Base-by-base conservation (phyloP, 2,888 invertebrate genomes). In the Tryphoninae sp. region DNA sequence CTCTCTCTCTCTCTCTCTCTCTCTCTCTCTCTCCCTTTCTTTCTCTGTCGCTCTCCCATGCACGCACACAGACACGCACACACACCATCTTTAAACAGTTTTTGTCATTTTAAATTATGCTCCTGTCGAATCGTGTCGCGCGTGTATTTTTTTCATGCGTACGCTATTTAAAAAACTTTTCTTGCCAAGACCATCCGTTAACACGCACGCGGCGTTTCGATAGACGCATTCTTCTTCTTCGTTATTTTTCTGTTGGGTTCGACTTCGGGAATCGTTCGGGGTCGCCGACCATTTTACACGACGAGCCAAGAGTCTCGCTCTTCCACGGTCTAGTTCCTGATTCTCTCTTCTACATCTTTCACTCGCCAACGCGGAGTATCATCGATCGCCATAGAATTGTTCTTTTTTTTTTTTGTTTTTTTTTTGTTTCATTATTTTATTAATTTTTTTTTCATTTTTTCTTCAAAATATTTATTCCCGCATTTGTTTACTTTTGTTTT, bases 281-380 rank as follows among this genome's bases (percentile, higher is more conserved):
- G 33, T 83, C 65, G 53, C 65, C 72, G 58, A 49, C 61, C 51
- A 59, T 33, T 45, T 45, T 42, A 69, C 51, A 58, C 53, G 75
- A 75, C 45, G 45, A 45, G 45, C 13, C 45, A 45, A 45, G 45
- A 45, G 45, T 45, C 2, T 13, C 9, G 3, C 9, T 73, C 3
- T 45, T 45, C 13, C 13, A 45, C 13, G 45, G 2, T 45, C 45
- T 13, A 13, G 23, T 61, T 40, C 33, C 62, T 13, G 7, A 61
- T 68, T 59, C 58, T 72, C 71, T 73, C 42, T 53, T 22, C 42
- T 62, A 42, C 61, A 45, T 61, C 33, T 33, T 49, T 40, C 77
- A 68, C 80, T 78, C 65, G 33, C 61, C 23, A 22, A 45, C 22
- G 33, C 40, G 61, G 26, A 58, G 64, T 59, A 69, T 51, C 45